These are phyloP conservation scores for Seira ritae DNA, from an alignment of 2,888 invertebrate species.

Conservation along the genomic window DNA sequence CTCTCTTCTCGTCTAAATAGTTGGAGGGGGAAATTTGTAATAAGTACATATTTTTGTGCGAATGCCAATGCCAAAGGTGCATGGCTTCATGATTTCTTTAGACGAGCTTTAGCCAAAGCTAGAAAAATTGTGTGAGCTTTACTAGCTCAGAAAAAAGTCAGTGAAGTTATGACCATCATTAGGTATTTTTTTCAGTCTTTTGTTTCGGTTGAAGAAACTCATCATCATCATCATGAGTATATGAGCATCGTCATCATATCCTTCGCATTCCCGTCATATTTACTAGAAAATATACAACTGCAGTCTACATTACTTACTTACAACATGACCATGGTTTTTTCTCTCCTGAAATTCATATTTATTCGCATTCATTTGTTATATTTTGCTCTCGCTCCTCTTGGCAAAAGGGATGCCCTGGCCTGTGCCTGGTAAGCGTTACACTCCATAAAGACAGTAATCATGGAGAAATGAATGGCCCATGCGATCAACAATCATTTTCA, in stretches of 20 bases:
- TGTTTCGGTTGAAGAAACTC: constrained; percentile 62
- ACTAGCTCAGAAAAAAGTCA: not conserved
- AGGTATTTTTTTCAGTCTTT: constrained; percentile 45
- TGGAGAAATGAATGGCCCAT: constrained; percentile 58
- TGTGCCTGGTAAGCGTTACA: not conserved
- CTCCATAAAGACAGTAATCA: constrained; percentile 47
- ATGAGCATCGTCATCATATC: constrained; percentile 1
- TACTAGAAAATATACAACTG: no score
- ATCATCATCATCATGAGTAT: constrained; percentile 36
- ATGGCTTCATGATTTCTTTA: constrained; percentile 26
- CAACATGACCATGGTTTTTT: no score
- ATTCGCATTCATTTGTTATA: not conserved
- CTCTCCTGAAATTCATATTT: not conserved
- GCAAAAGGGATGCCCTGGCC: not conserved
- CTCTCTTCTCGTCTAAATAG: no score
- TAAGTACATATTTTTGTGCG: not conserved
- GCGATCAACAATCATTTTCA: constrained; percentile 29
- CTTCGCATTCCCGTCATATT: not conserved
- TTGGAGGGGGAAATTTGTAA: no score
- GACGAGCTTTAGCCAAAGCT: no score
- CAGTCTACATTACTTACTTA: no score
- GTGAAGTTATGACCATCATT: constrained; percentile 47
- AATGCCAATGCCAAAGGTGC: constrained; percentile 49
- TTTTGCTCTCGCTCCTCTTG: not conserved
- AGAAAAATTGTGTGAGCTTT: constrained; percentile 6